Evolutionary conservation across 2,113 vertebrate species (phyloP).

Genomic region (Strigops habroptila): DNA sequence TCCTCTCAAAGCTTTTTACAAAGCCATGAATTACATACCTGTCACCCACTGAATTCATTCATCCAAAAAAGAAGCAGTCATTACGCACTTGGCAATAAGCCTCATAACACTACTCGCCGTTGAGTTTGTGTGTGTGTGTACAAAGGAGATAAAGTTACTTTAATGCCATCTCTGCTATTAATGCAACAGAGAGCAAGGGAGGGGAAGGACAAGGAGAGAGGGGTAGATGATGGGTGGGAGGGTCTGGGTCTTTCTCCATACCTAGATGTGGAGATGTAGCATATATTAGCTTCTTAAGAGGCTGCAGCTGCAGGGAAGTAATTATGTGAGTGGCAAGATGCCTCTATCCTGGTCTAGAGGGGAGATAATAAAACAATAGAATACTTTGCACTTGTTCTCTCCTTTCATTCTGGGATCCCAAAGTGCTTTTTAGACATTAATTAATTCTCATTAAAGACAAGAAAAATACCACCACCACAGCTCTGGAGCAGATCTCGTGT

Average conservation of each 20-base stretch:
- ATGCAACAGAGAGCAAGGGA: conserved; percentile 4
- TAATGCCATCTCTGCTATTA: conserved; percentile 52
- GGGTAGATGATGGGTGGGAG: background rate
- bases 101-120: conserved; percentile 53
- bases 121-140: conserved; percentile 51
- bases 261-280: conserved; percentile 37
- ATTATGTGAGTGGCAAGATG: conserved; percentile 39
- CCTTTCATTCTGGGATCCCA: conserved; percentile 16
- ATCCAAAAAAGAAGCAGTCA: conserved; percentile 72
- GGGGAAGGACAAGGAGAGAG: background rate
- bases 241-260: background rate
- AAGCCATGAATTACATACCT: conserved; percentile 76
- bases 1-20: conserved; percentile 74
- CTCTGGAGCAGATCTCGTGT: background rate
- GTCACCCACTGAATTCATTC: conserved; percentile 71
- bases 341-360: background rate
- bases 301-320: conserved; percentile 42
- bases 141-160: conserved; percentile 67
- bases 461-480: background rate
- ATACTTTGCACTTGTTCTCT: conserved; percentile 41
- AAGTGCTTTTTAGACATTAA: conserved; percentile 23
- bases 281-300: conserved; percentile 49
- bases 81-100: conserved; percentile 63
- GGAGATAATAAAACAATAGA: conserved; percentile 31
- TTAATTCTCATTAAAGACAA: conserved; percentile 7